A percentile compares a stretch with the other conserved stretches of the same genome.
Conservation (phyloP, 2,113 vertebrate genomes). For the Aramus guarauna region DNA sequence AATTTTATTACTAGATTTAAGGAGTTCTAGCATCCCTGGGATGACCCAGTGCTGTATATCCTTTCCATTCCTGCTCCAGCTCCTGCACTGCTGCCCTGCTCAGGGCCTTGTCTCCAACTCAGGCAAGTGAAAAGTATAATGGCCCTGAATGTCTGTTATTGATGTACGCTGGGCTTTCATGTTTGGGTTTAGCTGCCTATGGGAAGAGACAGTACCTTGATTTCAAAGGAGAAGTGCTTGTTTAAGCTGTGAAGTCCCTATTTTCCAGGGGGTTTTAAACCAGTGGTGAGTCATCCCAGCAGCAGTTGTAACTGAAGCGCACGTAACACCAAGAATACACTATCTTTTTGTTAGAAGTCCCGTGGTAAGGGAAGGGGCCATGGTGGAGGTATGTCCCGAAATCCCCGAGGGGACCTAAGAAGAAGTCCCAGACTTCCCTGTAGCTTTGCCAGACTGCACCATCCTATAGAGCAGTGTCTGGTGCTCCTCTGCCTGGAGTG, state of each 20-base stretch:
- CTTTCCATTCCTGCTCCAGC: not conserved
- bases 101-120: not conserved
- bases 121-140: not conserved
- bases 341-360: not conserved
- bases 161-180: not conserved
- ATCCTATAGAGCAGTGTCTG: not conserved
- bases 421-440: not conserved
- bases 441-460: not conserved
- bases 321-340: not conserved
- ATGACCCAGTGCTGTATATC: not conserved
- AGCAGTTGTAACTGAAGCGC: not conserved
- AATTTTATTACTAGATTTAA: not conserved
- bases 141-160: not conserved
- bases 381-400: not conserved
- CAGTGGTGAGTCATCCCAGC: not conserved
- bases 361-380: not conserved
- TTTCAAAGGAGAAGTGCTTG: conserved; percentile 4
- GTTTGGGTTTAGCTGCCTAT: not conserved
- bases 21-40: not conserved
- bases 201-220: not conserved
- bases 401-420: not conserved
- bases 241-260: conserved; percentile 16
- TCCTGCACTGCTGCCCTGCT: not conserved
- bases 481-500: fast-evolving
- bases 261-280: not conserved